Percentiles rank a stretch among this genome's conserved stretches.
These are phyloP conservation scores for Calliphora vicina DNA, from an alignment of 1,140 invertebrate genomes.

Conservation along the genomic window DNA sequence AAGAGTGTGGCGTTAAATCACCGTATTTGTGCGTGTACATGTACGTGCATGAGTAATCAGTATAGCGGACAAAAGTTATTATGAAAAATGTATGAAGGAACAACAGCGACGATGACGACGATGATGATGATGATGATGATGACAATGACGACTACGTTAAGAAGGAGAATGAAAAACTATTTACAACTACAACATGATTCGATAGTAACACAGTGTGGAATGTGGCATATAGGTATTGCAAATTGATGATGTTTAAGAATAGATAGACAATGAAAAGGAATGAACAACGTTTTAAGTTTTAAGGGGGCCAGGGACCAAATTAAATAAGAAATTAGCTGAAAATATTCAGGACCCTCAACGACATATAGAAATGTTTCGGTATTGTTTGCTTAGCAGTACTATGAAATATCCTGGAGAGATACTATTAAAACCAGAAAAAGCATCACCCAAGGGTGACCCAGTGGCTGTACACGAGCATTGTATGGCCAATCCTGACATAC, in stretches of 20 bases:
- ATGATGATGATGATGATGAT: too few species aligned
- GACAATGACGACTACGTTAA: too few species aligned
- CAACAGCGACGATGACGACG: too few species aligned
- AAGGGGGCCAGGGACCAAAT: not conserved
- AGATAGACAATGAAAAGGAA: not conserved
- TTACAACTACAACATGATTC: not conserved
- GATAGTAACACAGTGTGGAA: not conserved
- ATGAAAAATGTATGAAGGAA: not conserved
- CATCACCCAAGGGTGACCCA: too few species aligned
- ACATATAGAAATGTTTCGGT: too few species aligned
- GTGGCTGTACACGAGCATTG: too few species aligned
- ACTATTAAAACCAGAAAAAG: too few species aligned
- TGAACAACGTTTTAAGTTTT: not conserved
- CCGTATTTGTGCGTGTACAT: not conserved
- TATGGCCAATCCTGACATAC: too few species aligned
- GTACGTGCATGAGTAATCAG: not conserved
- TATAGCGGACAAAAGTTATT: not conserved
- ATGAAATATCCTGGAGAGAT: too few species aligned
- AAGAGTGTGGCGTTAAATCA: slow-evolving; percentile 4
- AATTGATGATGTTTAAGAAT: not conserved
- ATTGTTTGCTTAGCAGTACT: too few species aligned
- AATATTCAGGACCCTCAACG: too few species aligned
- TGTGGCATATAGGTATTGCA: not conserved
- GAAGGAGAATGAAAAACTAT: not conserved
- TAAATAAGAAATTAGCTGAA: too few species aligned